These are phyloP conservation scores for Falco novaeseelandiae DNA, from an alignment of 2,797 vertebrate genomes.

Conservation along the genomic window DNA sequence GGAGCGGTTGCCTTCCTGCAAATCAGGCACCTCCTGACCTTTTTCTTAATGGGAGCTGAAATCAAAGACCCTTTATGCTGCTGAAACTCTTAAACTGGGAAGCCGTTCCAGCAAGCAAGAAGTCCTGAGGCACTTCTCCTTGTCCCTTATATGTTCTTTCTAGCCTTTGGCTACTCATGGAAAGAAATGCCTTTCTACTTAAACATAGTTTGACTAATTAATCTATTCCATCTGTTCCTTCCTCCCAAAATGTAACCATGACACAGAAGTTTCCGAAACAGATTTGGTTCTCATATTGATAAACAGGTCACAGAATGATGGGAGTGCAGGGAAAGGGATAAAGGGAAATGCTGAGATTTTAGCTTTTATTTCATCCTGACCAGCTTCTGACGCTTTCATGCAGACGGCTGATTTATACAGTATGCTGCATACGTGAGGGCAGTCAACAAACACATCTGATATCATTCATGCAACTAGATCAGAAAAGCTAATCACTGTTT, in stretches of 20 bases:
- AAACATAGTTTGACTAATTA: slow-evolving; percentile 87
- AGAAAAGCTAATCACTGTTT: neutral
- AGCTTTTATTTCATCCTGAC: neutral
- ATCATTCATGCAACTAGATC: neutral
- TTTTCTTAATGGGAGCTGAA: slow-evolving; percentile 53
- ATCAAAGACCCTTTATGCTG: slow-evolving; percentile 37
- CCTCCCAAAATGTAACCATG: slow-evolving; percentile 80
- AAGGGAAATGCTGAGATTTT: slow-evolving; percentile 26
- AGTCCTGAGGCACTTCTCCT: slow-evolving; percentile 70
- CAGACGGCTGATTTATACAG: slow-evolving; percentile 24
- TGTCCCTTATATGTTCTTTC: slow-evolving; percentile 73
- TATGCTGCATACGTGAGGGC: neutral
- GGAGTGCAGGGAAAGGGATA: neutral
- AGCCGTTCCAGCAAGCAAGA: slow-evolving; percentile 4
- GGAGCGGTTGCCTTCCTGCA: neutral
- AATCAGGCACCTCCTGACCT: slow-evolving; percentile 38
- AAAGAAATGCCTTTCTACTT: slow-evolving; percentile 89
- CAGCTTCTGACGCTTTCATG: neutral
- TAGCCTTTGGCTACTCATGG: slow-evolving; percentile 83
- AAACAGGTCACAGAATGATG: slow-evolving; percentile 74
- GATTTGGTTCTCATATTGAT: slow-evolving; percentile 80
- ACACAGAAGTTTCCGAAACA: slow-evolving; percentile 82
- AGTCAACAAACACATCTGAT: slow-evolving; percentile 11
- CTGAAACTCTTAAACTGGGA: slow-evolving; percentile 13
- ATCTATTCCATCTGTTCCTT: slow-evolving; percentile 90